Base-by-base conservation (phyloP, 2,888 invertebrate species). In the Tipula lateralis region DNA sequence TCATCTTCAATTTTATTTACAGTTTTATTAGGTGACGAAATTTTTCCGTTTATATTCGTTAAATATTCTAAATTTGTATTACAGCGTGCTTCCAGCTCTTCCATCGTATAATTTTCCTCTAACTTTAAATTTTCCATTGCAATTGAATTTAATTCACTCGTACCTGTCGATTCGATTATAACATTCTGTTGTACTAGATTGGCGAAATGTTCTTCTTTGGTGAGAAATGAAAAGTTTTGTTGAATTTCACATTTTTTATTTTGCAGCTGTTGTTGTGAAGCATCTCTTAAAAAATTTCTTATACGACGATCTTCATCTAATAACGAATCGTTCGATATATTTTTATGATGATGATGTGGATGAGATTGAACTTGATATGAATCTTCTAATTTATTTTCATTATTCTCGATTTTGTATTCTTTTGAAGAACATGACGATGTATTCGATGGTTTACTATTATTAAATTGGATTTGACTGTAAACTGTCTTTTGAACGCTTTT, bases 141-240 rank as follows among this genome's bases (percentile, higher is more conserved):
- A 66, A 84, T 84, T 16, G 83, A 30, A 39, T 84, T 83, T 13
- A 36, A 29, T 19, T 82, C 66, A 29, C 13, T 82, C 7, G 29
- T 83, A 1, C 30, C 16, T 32, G 29, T 19, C 39, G 84, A 32
- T 36, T 86, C 87, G 12, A 84, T 85, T 12, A 86, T 84, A 83
- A 90, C 90, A 84, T 90, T 90, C 85, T 90, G 91, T 85, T 90
- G 91, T 83, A 90, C 89, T 85, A 90, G 87, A 87, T 90, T 90
- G 29, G 91, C 91, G 86, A 90, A 90, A 85, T 90, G 91, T 85
- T 90, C 91, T 85, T 90, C 90, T 0, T 90, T 88, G 4, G 90
- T 91, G 85, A 90, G 86, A 86, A 90, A 90, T 0, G 91, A 91
- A 85, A 90, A 91, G 86, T 90, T 90, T 0, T 90, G 88, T 12